Evolutionary conservation across 2,113 vertebrate genomes (phyloP).

Genomic region (Oryzias woworae): DNA sequence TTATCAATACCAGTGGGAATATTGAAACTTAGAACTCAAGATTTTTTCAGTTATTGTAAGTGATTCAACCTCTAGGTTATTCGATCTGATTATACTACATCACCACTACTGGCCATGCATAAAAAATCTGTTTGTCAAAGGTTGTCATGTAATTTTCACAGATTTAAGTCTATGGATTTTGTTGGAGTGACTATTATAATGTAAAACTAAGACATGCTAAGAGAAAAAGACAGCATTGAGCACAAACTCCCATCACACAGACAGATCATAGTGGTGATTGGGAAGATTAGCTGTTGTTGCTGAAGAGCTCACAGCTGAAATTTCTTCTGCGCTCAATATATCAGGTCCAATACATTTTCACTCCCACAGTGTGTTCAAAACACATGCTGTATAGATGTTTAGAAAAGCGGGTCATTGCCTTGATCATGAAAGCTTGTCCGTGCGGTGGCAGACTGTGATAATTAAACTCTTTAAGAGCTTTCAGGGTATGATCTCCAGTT

Average conservation of each 20-base stretch:
- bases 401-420: constrained; percentile 66
- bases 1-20: no score
- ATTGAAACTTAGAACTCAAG: no score
- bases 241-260: constrained; percentile 21
- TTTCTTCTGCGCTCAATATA: constrained; percentile 47
- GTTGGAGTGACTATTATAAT: neutral
- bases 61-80: no score
- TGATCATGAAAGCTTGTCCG: constrained; percentile 60
- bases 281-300: constrained; percentile 36
- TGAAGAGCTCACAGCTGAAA: constrained; percentile 16
- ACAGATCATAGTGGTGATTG: constrained; percentile 31
- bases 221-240: constrained; percentile 10
- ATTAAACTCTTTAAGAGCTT: constrained; percentile 69
- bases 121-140: constrained; percentile 3
- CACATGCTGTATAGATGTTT: constrained; percentile 60
- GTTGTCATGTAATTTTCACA: constrained; percentile 6
- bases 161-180: constrained; percentile 1
- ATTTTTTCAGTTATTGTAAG: no score
- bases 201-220: constrained; percentile 10
- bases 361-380: constrained; percentile 50
- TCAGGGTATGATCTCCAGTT: constrained; percentile 62
- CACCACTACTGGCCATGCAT: no score
- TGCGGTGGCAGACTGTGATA: constrained; percentile 69
- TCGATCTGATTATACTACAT: no score
- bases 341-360: constrained; percentile 49